Conservation (phyloP, 2,888 invertebrate genomes). For the Melanotus villosus region DNA sequence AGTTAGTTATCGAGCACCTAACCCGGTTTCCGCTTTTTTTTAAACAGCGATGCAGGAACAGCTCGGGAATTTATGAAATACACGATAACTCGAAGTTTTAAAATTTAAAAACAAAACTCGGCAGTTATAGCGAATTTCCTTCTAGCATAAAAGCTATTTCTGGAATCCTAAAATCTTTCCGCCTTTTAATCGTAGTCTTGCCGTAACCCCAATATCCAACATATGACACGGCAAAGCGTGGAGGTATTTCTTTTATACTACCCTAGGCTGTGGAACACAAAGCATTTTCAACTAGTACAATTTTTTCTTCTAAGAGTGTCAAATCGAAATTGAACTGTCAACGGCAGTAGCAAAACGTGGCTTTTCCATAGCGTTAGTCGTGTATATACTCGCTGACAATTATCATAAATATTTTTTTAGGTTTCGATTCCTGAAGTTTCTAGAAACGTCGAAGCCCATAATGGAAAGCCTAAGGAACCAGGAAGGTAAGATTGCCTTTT, state of each 20-base stretch:
- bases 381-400: slow-evolving; percentile 25
- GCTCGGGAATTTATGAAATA: too few relatives aligned
- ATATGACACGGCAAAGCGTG: slow-evolving; percentile 2
- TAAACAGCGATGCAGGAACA: too few relatives aligned
- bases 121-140: background rate
- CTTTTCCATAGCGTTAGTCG: slow-evolving; percentile 14
- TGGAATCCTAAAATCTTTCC: background rate
- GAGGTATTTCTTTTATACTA: slow-evolving; percentile 25
- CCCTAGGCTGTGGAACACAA: slow-evolving; percentile 16
- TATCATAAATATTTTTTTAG: slow-evolving; percentile 38
- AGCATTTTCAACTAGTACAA: slow-evolving; percentile 28
- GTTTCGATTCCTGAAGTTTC: slow-evolving; percentile 36
- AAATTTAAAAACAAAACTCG: slow-evolving; percentile 1
- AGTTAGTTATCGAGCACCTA: slow-evolving; percentile 15
- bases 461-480: slow-evolving; percentile 20
- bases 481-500: slow-evolving; percentile 15
- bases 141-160: background rate
- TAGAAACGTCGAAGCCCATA: slow-evolving; percentile 22
- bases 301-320: slow-evolving; percentile 26
- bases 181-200: background rate
- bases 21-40: too few relatives aligned
- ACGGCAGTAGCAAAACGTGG: slow-evolving; percentile 34
- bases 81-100: too few relatives aligned
- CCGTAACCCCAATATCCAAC: background rate
- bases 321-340: slow-evolving; percentile 40